Percentiles rank a stretch among this genome's conserved stretches.
phyloP scores from a whole-genome alignment of 2,113 vertebrate genomes.

The Oophaga pumilio region DNA sequence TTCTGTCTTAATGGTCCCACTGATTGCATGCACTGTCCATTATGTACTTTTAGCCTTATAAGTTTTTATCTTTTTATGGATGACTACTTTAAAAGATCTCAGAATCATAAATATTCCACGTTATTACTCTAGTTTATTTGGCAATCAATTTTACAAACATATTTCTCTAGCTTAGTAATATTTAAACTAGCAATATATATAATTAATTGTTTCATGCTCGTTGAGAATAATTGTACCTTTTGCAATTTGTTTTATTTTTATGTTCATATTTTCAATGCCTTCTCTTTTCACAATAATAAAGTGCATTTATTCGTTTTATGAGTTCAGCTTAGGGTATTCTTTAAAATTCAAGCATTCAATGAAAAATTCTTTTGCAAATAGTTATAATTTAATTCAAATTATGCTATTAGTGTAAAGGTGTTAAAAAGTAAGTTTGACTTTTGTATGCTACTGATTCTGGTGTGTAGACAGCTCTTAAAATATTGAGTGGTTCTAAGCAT shows the following conservation, averaged over 20 bases:
- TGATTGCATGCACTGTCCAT: neutral
- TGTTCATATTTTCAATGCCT: constrained; percentile 7
- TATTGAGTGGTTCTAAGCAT: constrained; percentile 80
- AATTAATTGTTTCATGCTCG: neutral
- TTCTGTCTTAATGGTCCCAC: neutral
- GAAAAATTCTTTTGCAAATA: constrained; percentile 67
- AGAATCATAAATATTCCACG: neutral
- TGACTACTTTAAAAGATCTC: neutral
- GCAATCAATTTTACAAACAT: neutral
- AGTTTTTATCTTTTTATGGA: too few relatives aligned
- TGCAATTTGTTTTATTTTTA: constrained; percentile 7
- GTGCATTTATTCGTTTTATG: constrained; percentile 60
- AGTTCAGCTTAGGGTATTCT: constrained; percentile 65
- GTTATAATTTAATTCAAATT: constrained; percentile 82
- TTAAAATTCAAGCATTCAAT: constrained; percentile 63
- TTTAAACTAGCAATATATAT: neutral
- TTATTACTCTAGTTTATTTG: neutral
- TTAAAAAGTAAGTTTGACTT: constrained; percentile 84
- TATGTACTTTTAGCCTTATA: too few relatives aligned
- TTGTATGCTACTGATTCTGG: constrained; percentile 78
- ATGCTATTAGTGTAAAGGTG: constrained; percentile 78
- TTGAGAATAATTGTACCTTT: neutral
- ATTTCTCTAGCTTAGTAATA: neutral
- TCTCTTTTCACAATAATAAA: constrained; percentile 62
- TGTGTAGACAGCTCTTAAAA: constrained; percentile 85